A percentile compares a stretch with the other conserved stretches of the same genome.
Conservation (phyloP, 2,888 invertebrate species). For the Yponomeuta plumbellus region DNA sequence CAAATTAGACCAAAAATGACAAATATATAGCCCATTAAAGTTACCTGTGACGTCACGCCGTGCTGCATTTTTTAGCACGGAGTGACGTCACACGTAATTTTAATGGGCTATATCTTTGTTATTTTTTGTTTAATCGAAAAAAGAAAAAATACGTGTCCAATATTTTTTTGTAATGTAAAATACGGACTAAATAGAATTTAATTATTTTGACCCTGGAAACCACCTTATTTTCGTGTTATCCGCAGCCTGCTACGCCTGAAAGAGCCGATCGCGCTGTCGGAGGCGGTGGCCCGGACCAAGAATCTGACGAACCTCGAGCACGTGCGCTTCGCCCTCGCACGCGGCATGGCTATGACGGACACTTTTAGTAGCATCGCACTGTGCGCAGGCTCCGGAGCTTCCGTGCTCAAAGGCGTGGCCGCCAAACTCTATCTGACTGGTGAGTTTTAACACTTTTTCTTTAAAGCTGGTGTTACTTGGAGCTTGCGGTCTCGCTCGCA, state of each 20-base stretch:
- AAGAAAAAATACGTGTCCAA: too few species aligned
- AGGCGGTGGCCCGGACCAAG: constrained; percentile 82
- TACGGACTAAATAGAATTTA: too few species aligned
- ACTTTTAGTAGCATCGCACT: constrained; percentile 81
- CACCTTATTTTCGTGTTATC: neutral
- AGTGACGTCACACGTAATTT: too few species aligned
- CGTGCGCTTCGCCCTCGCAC: constrained; percentile 84
- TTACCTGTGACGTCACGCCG: too few species aligned
- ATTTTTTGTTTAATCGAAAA: too few species aligned
- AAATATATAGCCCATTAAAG: too few species aligned
- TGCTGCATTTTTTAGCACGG: too few species aligned
- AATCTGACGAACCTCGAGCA: constrained; percentile 80
- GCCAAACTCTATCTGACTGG: constrained; percentile 92
- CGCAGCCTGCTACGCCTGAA: constrained; percentile 47
- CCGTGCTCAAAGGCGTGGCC: constrained; percentile 81
- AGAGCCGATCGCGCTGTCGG: constrained; percentile 57
- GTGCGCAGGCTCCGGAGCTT: constrained; percentile 93
- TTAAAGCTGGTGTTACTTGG: neutral
- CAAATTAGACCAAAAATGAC: too few species aligned
- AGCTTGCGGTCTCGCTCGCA: too few species aligned
- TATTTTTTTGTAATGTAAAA: too few species aligned
- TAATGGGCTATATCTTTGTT: too few species aligned
- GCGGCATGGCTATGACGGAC: constrained; percentile 52
- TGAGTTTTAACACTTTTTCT: constrained; percentile 23
- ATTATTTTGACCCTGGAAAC: too few species aligned